Evolutionary conservation across 2,888 invertebrate species (phyloP).

Genomic region (Lycophotia porphyrea): DNA sequence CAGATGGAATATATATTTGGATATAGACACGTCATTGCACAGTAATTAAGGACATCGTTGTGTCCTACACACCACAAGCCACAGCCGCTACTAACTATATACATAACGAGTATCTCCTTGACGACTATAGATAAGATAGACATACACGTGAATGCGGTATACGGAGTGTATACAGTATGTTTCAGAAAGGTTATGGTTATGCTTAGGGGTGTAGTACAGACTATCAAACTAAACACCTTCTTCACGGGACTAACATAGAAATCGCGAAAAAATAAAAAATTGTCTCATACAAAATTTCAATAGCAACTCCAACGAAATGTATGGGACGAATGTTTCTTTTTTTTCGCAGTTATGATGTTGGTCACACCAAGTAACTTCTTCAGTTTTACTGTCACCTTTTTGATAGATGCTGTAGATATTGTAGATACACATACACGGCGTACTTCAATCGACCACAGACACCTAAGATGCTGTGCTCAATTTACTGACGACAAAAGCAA

Average conservation of each 20-base stretch:
- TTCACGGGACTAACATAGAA: not conserved
- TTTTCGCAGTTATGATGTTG: not conserved
- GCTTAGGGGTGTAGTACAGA: not conserved
- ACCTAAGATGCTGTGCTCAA: slow-evolving; percentile 23
- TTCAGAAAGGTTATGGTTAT: not conserved
- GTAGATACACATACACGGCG: not conserved
- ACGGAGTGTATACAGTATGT: not conserved
- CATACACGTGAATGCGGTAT: not conserved
- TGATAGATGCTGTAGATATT: not conserved
- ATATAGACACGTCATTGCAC: slow-evolving; percentile 15
- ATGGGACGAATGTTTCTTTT: not conserved
- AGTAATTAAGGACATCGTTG: slow-evolving; percentile 39
- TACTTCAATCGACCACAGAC: slow-evolving; percentile 1
- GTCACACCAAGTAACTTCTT: not conserved
- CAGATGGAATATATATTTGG: slow-evolving; percentile 1
- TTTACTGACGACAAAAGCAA: slow-evolving; percentile 23
- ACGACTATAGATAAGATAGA: not conserved
- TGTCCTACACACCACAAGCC: slow-evolving; percentile 31
- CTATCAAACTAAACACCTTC: not conserved
- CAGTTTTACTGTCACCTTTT: not conserved
- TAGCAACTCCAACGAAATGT: not conserved
- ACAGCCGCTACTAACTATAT: slow-evolving; percentile 18
- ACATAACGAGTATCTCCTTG: slow-evolving; percentile 16
- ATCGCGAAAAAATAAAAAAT: not conserved
- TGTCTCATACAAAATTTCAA: not conserved